phyloP scores from a whole-genome alignment of 2,113 vertebrate species.

The Dicerorhinus sumatrensis region DNA sequence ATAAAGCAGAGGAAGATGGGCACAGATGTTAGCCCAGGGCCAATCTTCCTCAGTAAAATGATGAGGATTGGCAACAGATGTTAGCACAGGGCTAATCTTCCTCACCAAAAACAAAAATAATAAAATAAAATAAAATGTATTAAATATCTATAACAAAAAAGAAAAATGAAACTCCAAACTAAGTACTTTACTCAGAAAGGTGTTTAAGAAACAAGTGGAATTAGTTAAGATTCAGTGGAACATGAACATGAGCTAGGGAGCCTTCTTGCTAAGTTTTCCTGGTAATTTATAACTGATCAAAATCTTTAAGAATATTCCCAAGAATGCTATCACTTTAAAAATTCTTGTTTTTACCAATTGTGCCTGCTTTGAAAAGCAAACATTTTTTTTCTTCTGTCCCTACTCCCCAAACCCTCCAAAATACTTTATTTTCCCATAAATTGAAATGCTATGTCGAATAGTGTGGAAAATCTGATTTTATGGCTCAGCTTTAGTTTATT shows the following conservation, averaged over 20 bases:
- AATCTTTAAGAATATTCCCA: slow-evolving; percentile 13
- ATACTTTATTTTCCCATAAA: slow-evolving; percentile 14
- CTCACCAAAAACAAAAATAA: no score
- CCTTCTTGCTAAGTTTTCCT: background rate
- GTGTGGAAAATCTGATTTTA: background rate
- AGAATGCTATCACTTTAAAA: slow-evolving; percentile 44
- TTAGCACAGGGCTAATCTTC: no score
- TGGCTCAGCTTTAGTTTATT: background rate
- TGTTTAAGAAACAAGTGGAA: background rate
- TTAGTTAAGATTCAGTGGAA: background rate
- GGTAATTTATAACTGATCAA: background rate
- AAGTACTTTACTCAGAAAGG: background rate
- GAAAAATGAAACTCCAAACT: slow-evolving; percentile 11
- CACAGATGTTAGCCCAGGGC: no score
- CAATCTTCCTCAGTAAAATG: no score
- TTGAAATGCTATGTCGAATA: background rate
- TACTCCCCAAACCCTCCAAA: slow-evolving; percentile 13
- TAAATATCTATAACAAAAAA: slow-evolving; percentile 6
- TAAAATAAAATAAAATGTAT: background rate
- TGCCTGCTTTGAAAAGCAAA: slow-evolving; percentile 15
- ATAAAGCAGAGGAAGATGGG: no score
- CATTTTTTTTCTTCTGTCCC: background rate
- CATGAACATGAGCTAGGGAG: background rate
- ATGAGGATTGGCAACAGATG: no score
- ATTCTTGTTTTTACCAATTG: background rate